phyloP scores from a whole-genome alignment of 23 tunicate genomes.

The Oikopleura vanhoeffeni region DNA sequence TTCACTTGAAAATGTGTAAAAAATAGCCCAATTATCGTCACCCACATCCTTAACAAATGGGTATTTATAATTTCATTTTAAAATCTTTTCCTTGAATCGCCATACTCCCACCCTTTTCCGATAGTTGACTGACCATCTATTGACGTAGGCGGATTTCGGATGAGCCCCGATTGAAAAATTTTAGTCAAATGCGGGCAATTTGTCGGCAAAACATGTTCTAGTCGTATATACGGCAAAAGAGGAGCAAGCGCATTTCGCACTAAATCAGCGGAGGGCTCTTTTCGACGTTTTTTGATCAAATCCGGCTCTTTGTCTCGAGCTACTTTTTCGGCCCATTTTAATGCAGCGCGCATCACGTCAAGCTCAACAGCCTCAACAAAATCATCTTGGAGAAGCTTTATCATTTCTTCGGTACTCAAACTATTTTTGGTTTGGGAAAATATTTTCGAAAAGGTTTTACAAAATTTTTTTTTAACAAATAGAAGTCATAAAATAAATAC shows the following conservation, averaged over 20 bases:
- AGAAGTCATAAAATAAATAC: too few relatives aligned
- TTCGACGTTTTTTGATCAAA: neutral
- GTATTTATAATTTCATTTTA: too few relatives aligned
- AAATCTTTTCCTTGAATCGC: too few relatives aligned
- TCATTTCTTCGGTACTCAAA: neutral
- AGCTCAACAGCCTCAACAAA: neutral
- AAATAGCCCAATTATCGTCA: too few relatives aligned
- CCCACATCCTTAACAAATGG: too few relatives aligned
- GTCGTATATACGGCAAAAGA: neutral
- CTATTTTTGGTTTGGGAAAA: too few relatives aligned
- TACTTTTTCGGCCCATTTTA: neutral
- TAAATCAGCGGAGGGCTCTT: neutral
- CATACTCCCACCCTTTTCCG: neutral
- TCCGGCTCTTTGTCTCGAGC: neutral
- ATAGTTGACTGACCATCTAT: neutral
- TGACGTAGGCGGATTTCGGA: neutral
- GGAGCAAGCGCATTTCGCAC: neutral
- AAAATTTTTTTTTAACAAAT: too few relatives aligned
- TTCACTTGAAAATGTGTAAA: too few relatives aligned
- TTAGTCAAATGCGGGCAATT: neutral
- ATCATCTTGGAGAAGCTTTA: neutral
- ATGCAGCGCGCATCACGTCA: neutral
- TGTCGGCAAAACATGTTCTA: neutral
- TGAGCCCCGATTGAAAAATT: neutral
- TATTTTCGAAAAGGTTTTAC: too few relatives aligned